Conservation (phyloP, 2,888 invertebrate species). For the Pristionchus arcanus region DNA sequence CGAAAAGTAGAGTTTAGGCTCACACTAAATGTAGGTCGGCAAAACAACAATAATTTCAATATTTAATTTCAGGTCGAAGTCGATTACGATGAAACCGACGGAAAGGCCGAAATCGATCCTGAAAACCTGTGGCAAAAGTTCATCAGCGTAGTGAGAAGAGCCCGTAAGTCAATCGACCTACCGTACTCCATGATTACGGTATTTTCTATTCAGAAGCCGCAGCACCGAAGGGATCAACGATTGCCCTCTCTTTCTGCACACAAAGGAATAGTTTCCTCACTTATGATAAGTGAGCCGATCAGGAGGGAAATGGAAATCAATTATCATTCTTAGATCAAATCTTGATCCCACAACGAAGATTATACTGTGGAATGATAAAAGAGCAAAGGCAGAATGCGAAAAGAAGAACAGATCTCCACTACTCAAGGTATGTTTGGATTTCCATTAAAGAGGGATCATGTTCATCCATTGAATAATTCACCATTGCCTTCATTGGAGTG, state of each 20-base stretch:
- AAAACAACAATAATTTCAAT: background rate
- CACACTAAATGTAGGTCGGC: background rate
- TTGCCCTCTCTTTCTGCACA: slow-evolving; percentile 84
- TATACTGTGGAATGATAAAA: slow-evolving; percentile 89
- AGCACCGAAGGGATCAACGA: slow-evolving; percentile 80
- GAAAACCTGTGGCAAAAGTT: slow-evolving; percentile 70
- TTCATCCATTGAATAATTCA: background rate
- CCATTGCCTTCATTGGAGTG: background rate
- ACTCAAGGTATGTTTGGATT: slow-evolving; percentile 61
- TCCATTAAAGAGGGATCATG: background rate
- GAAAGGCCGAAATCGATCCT: slow-evolving; percentile 74
- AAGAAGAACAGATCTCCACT: slow-evolving; percentile 69
- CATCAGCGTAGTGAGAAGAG: slow-evolving; percentile 58
- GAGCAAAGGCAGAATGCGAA: slow-evolving; percentile 80
- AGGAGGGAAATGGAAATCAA: background rate
- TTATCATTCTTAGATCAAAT: slow-evolving; percentile 81
- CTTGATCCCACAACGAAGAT: slow-evolving; percentile 82
- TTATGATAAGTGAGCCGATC: slow-evolving; percentile 85
- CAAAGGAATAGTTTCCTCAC: slow-evolving; percentile 90
- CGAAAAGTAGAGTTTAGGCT: background rate
- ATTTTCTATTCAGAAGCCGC: background rate
- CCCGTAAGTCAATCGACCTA: background rate
- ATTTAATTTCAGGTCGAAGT: slow-evolving; percentile 2
- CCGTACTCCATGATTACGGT: background rate
- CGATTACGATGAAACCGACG: slow-evolving; percentile 58